phyloP scores from a whole-genome alignment of 1,140 invertebrate species.

The Asobara japonica region DNA sequence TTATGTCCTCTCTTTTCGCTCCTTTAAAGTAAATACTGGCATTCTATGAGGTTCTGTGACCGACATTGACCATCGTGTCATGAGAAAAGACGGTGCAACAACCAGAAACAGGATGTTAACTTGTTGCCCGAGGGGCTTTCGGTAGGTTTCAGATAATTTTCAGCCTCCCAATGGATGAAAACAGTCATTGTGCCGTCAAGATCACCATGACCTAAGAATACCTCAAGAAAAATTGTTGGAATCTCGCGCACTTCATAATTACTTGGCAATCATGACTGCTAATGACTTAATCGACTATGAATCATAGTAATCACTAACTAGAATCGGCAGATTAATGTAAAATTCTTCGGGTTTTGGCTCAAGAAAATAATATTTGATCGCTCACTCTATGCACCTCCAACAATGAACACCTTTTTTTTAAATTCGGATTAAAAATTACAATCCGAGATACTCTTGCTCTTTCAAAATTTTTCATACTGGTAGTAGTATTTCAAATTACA shows the following conservation, averaged over 20 bases:
- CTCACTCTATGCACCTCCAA: too few relatives aligned
- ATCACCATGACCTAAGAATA: not conserved
- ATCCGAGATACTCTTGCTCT: too few relatives aligned
- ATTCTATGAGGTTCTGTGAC: conserved; percentile 1
- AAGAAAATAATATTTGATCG: too few relatives aligned
- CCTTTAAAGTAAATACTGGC: not conserved
- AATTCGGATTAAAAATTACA: too few relatives aligned
- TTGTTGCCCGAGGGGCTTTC: not conserved
- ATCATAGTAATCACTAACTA: too few relatives aligned
- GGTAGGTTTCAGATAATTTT: not conserved
- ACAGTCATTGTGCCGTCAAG: not conserved
- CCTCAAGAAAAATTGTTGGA: too few relatives aligned
- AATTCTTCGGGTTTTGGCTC: too few relatives aligned
- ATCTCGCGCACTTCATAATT: too few relatives aligned
- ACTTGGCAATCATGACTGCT: not conserved
- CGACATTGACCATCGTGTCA: not conserved
- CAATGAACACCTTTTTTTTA: too few relatives aligned
- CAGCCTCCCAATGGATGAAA: not conserved
- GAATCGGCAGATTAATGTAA: too few relatives aligned
- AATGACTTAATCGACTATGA: not conserved
- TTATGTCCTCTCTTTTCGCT: not conserved
- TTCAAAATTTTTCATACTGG: too few relatives aligned
- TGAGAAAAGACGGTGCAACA: not conserved
- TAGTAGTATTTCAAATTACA: too few relatives aligned
- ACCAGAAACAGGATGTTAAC: not conserved